phyloP scores from a whole-genome alignment of 2,888 invertebrate genomes.

The Allolobophora icterica region DNA sequence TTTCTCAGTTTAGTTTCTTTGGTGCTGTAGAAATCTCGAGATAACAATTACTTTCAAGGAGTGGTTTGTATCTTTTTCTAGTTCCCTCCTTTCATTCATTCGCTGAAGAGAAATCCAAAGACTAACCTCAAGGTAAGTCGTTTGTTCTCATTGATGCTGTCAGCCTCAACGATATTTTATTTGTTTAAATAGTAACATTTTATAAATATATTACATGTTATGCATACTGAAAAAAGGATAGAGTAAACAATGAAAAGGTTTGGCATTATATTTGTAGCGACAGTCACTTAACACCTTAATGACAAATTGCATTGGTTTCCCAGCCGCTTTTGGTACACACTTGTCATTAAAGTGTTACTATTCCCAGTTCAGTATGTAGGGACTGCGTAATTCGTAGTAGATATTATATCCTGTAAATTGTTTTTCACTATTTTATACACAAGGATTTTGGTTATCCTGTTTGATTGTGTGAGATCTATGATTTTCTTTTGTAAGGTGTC shows the following conservation, averaged over 20 bases:
- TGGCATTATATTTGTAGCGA: not conserved
- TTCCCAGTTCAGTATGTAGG: not conserved
- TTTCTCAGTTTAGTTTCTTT: no score
- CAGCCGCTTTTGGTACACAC: no score
- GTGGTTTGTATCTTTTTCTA: constrained; percentile 52
- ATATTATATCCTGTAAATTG: no score
- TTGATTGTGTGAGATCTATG: no score
- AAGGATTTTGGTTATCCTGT: no score
- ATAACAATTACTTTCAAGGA: not conserved
- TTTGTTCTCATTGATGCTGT: constrained; percentile 54
- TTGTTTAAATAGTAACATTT: not conserved
- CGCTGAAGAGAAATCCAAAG: constrained; percentile 91
- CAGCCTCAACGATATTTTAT: not conserved
- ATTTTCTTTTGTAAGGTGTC: no score
- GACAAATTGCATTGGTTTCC: no score
- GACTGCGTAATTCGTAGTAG: no score
- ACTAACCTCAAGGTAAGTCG: constrained; percentile 79
- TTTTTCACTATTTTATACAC: no score
- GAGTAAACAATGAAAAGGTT: not conserved
- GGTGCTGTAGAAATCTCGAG: no score
- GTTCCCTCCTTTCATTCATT: constrained; percentile 94
- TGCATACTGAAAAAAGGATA: not conserved
- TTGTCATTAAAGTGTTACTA: no score
- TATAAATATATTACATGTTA: not conserved
- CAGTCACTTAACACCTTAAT: no score